Conservation (phyloP, 2,797 vertebrate genomes). For the Dallia pectoralis region DNA sequence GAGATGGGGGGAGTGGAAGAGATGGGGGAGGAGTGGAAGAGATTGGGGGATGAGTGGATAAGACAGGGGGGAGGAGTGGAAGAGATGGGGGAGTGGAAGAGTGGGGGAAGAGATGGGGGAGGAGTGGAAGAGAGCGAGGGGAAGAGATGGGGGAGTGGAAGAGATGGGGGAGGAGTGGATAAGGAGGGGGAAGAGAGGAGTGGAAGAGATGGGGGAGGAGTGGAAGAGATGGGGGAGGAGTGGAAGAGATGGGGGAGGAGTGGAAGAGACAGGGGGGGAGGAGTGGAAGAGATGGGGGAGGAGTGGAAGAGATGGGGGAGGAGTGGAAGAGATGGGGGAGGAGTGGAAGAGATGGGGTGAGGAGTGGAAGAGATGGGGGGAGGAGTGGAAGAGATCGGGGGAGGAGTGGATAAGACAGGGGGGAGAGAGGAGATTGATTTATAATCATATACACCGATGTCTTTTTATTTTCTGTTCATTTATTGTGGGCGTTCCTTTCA, state of each 20-base stretch:
- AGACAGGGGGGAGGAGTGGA: too few relatives aligned
- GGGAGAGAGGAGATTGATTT: conserved; percentile 38
- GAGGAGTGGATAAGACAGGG: conserved; percentile 11
- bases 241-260: not conserved
- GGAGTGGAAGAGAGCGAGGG: not conserved
- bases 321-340: too few relatives aligned
- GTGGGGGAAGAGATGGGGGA: not conserved
- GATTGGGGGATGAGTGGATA: not conserved
- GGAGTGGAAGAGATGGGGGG: not conserved
- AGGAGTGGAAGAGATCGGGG: too few relatives aligned
- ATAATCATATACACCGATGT: conserved; percentile 42
- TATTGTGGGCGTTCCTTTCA: conserved; percentile 57
- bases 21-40: not conserved
- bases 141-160: not conserved
- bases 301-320: not conserved
- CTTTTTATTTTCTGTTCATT: conserved; percentile 57
- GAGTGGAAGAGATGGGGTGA: not conserved
- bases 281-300: not conserved
- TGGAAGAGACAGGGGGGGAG: not conserved
- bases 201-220: too few relatives aligned
- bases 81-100: not conserved
- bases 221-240: not conserved
- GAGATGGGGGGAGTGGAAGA: too few relatives aligned
- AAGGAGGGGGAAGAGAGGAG: not conserved
- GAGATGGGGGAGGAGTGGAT: not conserved